phyloP scores from a whole-genome alignment of 2,888 invertebrate species.

The Selenia dentaria region DNA sequence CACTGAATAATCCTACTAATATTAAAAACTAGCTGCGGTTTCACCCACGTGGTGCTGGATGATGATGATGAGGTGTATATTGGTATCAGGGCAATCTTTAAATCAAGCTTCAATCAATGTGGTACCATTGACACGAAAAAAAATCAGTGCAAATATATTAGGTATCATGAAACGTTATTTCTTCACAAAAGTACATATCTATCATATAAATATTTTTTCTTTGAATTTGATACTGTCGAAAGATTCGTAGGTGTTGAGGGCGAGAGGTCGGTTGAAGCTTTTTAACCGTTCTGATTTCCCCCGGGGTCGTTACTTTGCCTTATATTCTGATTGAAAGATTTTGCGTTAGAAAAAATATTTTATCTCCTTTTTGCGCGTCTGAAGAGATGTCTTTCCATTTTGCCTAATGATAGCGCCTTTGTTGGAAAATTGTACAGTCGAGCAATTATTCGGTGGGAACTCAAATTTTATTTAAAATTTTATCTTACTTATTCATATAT shows the following conservation, averaged over 20 bases:
- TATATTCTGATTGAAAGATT: slow-evolving; percentile 39
- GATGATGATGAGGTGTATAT: too few relatives aligned
- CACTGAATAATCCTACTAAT: too few relatives aligned
- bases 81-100: too few relatives aligned
- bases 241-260: slow-evolving; percentile 25
- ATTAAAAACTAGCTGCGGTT: too few relatives aligned
- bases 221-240: slow-evolving; percentile 22
- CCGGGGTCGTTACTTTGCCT: slow-evolving; percentile 37
- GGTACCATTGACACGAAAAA: too few relatives aligned
- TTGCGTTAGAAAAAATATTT: slow-evolving; percentile 28
- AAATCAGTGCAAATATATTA: too few relatives aligned
- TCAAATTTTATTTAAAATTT: not conserved
- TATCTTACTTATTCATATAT: too few relatives aligned
- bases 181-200: too few relatives aligned
- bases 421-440: not conserved
- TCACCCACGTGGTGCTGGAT: too few relatives aligned
- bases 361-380: slow-evolving; percentile 15
- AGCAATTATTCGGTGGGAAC: not conserved
- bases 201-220: too few relatives aligned
- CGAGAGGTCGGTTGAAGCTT: slow-evolving; percentile 35
- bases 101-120: too few relatives aligned
- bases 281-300: slow-evolving; percentile 53
- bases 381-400: slow-evolving; percentile 12
- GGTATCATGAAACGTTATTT: too few relatives aligned
- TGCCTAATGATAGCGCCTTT: slow-evolving; percentile 17